These are phyloP conservation scores for Ditylenchus weischeri DNA, from an alignment of 2,888 invertebrate species.

Conservation along the genomic window DNA sequence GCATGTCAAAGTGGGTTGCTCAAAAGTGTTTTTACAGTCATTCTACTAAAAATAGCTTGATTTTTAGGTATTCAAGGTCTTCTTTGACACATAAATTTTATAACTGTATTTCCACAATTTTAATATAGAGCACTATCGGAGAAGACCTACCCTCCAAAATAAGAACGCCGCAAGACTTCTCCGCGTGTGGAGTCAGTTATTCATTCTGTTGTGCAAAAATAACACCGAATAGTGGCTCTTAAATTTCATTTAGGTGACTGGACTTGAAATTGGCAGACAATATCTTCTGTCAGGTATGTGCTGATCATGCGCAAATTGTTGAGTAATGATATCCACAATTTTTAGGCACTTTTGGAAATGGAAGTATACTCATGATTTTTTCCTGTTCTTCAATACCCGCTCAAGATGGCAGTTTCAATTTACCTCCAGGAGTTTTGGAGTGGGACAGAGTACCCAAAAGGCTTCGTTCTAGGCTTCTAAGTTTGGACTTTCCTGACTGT, in stretches of 20 bases:
- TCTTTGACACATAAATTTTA: not conserved
- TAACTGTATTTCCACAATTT: not conserved
- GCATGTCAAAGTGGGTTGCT: not conserved
- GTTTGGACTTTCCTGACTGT: constrained; percentile 1
- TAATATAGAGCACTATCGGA: not conserved
- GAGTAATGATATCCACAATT: not conserved
- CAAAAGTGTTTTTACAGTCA: not conserved
- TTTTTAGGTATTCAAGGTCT: no score
- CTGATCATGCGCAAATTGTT: not conserved
- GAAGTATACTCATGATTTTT: not conserved
- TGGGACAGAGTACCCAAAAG: constrained; percentile 5
- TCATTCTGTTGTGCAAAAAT: no score
- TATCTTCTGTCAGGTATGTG: constrained; percentile 3
- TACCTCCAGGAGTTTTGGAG: constrained; percentile 1
- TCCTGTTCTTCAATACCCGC: not conserved
- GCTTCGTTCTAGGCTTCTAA: constrained; percentile 4
- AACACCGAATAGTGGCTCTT: not conserved
- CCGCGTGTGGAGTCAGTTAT: not conserved
- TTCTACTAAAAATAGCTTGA: not conserved
- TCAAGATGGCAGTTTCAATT: not conserved
- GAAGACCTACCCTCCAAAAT: not conserved
- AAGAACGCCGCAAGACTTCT: not conserved
- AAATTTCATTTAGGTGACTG: not conserved
- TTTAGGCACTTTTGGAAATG: not conserved
- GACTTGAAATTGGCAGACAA: not conserved